phyloP scores from a whole-genome alignment of 1,140 invertebrate genomes.

The Potamilus streckersoni region DNA sequence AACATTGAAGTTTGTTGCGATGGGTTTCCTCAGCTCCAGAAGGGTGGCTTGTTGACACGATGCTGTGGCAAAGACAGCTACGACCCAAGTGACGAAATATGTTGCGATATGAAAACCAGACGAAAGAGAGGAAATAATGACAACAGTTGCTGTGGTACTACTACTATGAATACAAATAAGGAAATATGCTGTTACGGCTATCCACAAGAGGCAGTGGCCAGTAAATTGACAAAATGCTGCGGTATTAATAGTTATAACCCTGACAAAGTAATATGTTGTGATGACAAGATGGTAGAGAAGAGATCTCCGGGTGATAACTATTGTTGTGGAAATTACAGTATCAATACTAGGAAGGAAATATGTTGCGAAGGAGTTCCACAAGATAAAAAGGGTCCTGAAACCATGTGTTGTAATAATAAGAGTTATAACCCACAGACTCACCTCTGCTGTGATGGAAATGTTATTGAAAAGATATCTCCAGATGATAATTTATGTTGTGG shows the following conservation, averaged over 20 bases:
- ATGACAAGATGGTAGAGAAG: conserved; percentile 14
- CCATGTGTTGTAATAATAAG: conserved; percentile 21
- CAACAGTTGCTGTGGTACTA: conserved; percentile 15
- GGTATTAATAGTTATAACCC: conserved; percentile 13
- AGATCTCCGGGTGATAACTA: conserved; percentile 10
- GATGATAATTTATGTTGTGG: conserved; percentile 30
- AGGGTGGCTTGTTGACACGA: conserved; percentile 18
- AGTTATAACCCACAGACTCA: conserved; percentile 21
- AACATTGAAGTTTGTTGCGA: conserved; percentile 11
- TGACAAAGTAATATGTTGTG: conserved; percentile 24
- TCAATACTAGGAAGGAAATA: conserved; percentile 26
- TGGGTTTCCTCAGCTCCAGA: background rate
- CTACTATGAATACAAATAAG: conserved; percentile 14
- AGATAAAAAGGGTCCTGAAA: background rate
- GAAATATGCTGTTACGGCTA: conserved; percentile 13
- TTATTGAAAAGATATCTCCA: conserved; percentile 13
- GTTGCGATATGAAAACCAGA: conserved; percentile 15
- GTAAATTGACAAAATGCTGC: conserved; percentile 27
- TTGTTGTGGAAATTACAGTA: conserved; percentile 24
- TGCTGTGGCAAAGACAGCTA: conserved; percentile 27
- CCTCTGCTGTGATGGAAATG: conserved; percentile 18
- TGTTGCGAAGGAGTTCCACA: conserved; percentile 26
- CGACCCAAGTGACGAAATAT: conserved; percentile 22
- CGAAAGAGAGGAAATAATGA: conserved; percentile 12
- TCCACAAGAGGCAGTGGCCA: conserved; percentile 18